Conservation (phyloP, 2,797 vertebrate species). For the Gadopsis marmoratus region DNA sequence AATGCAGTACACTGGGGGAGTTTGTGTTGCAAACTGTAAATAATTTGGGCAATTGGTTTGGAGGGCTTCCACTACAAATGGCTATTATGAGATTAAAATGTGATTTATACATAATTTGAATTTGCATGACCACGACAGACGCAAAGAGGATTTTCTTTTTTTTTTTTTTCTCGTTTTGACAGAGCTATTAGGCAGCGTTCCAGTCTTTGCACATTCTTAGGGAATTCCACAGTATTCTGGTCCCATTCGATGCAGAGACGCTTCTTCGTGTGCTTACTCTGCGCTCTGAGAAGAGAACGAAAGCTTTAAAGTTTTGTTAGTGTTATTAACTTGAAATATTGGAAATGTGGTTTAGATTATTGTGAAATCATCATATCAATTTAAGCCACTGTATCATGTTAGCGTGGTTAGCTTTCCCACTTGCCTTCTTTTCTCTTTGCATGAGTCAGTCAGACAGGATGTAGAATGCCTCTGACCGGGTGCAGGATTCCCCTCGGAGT, state of each 20-base stretch:
- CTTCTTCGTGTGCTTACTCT: background rate
- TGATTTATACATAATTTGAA: constrained; percentile 54
- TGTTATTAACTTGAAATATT: background rate
- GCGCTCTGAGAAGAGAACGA: background rate
- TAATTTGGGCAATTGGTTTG: constrained; percentile 20
- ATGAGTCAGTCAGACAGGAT: constrained; percentile 66
- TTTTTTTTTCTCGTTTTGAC: constrained; percentile 25
- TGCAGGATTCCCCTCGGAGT: constrained; percentile 71
- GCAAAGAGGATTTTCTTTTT: constrained; percentile 36
- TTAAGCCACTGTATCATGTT: background rate
- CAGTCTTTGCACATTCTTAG: constrained; percentile 34
- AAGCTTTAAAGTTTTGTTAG: background rate
- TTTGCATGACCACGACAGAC: constrained; percentile 38
- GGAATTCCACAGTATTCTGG: constrained; percentile 16
- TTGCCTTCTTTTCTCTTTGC: background rate
- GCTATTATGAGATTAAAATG: constrained; percentile 46
- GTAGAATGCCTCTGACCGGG: constrained; percentile 56
- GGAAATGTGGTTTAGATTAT: background rate
- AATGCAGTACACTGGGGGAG: background rate
- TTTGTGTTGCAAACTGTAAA: constrained; percentile 33
- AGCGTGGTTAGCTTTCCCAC: background rate
- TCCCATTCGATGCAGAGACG: background rate
- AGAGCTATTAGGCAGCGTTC: constrained; percentile 38
- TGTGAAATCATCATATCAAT: background rate
- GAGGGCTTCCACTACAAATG: constrained; percentile 35